Evolutionary conservation across 92 coral and sea anemone species (phyloP), one percentile per base, ranked within the genome.

Genomic region (Plumapathes pennacea): DNA sequence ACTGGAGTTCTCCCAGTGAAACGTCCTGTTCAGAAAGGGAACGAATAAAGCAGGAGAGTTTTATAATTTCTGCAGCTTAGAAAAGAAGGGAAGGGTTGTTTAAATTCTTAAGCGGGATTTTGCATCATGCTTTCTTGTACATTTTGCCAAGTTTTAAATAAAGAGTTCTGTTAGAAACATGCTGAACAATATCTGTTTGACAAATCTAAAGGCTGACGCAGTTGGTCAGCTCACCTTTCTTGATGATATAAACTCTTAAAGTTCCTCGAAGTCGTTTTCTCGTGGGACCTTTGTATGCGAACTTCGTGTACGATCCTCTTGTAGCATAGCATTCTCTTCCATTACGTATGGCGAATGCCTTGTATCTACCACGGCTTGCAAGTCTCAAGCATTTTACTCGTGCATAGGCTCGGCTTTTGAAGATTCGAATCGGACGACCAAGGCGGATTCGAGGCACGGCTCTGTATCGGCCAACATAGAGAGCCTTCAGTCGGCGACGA

Each of bases 181-280:
- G 40, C 40, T 8, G 8, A 8, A 8, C 23, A 33, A 11, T 6
- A 17, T 2, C 4, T 14, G 40, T 8, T 34, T 34, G 9, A 34
- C 40, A 34, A 8, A 34, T 8, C 9, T n/a, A 34, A 34, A 8
- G 9, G 40, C 40, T 34, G 40, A 34, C 40, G 8, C 40, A 34
- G 9, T 34, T 34, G n/a, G 8, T 12, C 17, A 28, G 2, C 37
- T 51, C 53, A 65, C 72, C 72, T 51, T 40, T 52, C 51, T 26
- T 30, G 1, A 51, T 52, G 10, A 51, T 38, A 37, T 26, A 65
- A 38, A 65, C 72, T 23, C 53, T 51, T 24, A 65, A 53, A 7
- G 72, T 42, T 15, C 72, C 72, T 2, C 60, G 72, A 50, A 53
- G 50, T 65, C 29, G 38, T 11, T 60, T 65, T 40, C 72, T 50